Conservation (phyloP, 1,140 invertebrate species). For the Tigriopus japonicus region DNA sequence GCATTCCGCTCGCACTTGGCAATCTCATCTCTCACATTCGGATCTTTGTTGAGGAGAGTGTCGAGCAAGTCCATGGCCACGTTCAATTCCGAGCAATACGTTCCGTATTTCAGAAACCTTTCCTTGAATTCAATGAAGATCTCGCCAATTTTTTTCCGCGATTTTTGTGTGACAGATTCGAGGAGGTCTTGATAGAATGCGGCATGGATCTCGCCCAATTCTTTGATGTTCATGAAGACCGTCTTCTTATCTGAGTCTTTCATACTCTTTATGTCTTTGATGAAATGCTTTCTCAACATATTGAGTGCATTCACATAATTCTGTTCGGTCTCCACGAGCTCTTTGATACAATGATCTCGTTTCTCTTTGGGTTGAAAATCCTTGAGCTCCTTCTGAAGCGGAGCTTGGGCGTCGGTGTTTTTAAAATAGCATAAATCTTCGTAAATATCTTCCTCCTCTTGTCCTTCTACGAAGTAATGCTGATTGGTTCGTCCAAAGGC, state of each 20-base stretch:
- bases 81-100: slow-evolving; percentile 83
- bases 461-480: not conserved
- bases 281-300: slow-evolving; percentile 61
- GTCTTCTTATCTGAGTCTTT: slow-evolving; percentile 11
- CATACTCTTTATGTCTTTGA: slow-evolving; percentile 3
- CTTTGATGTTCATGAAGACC: slow-evolving; percentile 15
- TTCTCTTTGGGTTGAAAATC: slow-evolving; percentile 39
- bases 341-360: slow-evolving; percentile 83
- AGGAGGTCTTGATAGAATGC: slow-evolving; percentile 8
- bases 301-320: slow-evolving; percentile 87
- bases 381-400: slow-evolving; percentile 2
- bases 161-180: slow-evolving; percentile 3
- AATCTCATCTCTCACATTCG: slow-evolving; percentile 20
- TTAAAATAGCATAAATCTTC: slow-evolving; percentile 25
- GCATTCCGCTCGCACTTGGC: slow-evolving; percentile 66
- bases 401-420: slow-evolving; percentile 9
- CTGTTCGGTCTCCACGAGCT: slow-evolving; percentile 85
- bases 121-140: slow-evolving; percentile 78
- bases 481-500: slow-evolving; percentile 1
- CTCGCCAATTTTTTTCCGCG: slow-evolving; percentile 8
- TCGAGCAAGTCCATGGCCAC: slow-evolving; percentile 53
- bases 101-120: slow-evolving; percentile 76
- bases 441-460: slow-evolving; percentile 24
- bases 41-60: slow-evolving; percentile 44
- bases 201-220: slow-evolving; percentile 10